Conservation (phyloP, 1,140 invertebrate genomes). For the Solenopsis invicta region DNA sequence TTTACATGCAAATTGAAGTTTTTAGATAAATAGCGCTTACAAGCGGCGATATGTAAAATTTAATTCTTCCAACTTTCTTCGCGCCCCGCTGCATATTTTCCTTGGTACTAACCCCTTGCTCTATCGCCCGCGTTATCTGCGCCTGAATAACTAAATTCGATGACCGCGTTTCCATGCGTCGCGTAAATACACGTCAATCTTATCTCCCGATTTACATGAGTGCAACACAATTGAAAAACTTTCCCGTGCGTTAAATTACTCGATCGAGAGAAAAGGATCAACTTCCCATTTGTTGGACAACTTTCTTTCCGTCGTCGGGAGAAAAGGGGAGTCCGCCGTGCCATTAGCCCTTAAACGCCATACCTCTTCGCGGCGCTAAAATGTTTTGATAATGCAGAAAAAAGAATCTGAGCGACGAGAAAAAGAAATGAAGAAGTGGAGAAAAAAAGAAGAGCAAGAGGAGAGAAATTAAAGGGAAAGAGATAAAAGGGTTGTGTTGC, state of each 20-base stretch:
- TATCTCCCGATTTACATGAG: slow-evolving; percentile 28
- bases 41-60: slow-evolving; percentile 48
- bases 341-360: background rate
- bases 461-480: slow-evolving; percentile 20
- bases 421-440: slow-evolving; percentile 1
- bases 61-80: slow-evolving; percentile 55
- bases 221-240: slow-evolving; percentile 13
- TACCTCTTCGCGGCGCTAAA: background rate
- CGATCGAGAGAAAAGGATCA: background rate
- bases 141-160: slow-evolving; percentile 34
- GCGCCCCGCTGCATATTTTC: slow-evolving; percentile 16
- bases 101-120: background rate
- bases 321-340: background rate
- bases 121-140: slow-evolving; percentile 9
- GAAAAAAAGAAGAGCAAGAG: background rate
- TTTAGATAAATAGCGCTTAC: slow-evolving; percentile 44
- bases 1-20: slow-evolving; percentile 61
- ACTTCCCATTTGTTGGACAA: background rate
- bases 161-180: slow-evolving; percentile 22
- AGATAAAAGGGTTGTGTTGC: background rate
- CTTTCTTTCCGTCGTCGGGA: background rate
- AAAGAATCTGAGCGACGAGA: slow-evolving; percentile 6
- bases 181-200: slow-evolving; percentile 1
- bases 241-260: background rate
- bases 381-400: slow-evolving; percentile 19